Evolutionary conservation across 2,888 invertebrate species (phyloP).

Genomic region (Drosophila pseudotalamancana): DNA sequence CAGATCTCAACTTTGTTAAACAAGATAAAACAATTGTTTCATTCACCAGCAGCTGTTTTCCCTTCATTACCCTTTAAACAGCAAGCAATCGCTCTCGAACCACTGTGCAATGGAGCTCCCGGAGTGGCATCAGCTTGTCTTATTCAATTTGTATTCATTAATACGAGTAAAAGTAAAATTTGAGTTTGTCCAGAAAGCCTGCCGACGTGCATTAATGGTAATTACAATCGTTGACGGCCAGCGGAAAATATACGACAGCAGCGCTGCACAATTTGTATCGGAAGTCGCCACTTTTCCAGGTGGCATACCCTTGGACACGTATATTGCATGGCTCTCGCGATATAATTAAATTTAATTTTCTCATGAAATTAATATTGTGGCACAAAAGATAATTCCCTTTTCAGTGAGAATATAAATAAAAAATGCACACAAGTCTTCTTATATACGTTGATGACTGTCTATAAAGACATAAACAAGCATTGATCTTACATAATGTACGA

Average conservation of each 20-base stretch:
- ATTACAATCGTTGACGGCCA: slow-evolving; percentile 45
- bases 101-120: too few relatives aligned
- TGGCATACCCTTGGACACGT: slow-evolving; percentile 53
- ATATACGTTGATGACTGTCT: neutral
- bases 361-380: slow-evolving; percentile 34
- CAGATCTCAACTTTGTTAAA: too few relatives aligned
- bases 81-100: too few relatives aligned
- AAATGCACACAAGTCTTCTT: neutral
- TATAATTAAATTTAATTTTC: slow-evolving; percentile 60
- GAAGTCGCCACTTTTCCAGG: slow-evolving; percentile 15
- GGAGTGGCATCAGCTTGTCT: slow-evolving; percentile 32
- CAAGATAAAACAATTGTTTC: too few relatives aligned
- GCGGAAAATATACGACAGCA: slow-evolving; percentile 24
- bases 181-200: slow-evolving; percentile 31
- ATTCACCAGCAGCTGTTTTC: neutral
- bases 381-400: slow-evolving; percentile 9
- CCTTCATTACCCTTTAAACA: too few relatives aligned
- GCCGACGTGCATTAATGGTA: slow-evolving; percentile 54
- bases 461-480: neutral
- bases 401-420: neutral
- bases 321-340: slow-evolving; percentile 44
- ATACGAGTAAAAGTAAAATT: slow-evolving; percentile 47
- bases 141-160: slow-evolving; percentile 61
- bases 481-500: neutral
- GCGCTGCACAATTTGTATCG: slow-evolving; percentile 44